A percentile compares a stretch with the other conserved stretches of the same genome.
Evolutionary conservation across 2,888 invertebrate genomes (phyloP).

Genomic region (Flexamia atlantica): DNA sequence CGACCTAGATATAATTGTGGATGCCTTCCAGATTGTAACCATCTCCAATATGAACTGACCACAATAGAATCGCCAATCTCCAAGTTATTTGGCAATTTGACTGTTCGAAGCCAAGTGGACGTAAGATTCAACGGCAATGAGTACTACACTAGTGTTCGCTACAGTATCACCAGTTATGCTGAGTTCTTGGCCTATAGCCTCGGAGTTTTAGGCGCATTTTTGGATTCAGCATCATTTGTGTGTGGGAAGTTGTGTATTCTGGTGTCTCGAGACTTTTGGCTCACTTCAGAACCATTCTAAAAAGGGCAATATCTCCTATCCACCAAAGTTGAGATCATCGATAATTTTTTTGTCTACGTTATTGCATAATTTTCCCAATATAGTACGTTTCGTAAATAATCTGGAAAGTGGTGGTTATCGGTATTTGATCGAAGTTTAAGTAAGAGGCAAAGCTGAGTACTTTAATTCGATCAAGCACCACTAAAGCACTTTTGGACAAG

Average conservation of each 20-base stretch:
- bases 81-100: background rate
- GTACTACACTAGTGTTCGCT: constrained; percentile 5
- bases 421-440: too few relatives aligned
- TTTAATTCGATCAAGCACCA: too few relatives aligned
- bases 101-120: background rate
- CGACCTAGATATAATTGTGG: background rate
- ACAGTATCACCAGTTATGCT: constrained; percentile 2
- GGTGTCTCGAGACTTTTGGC: background rate
- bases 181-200: constrained; percentile 21
- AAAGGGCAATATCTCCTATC: too few relatives aligned
- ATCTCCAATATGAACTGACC: background rate
- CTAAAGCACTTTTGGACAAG: too few relatives aligned
- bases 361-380: too few relatives aligned
- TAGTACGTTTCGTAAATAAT: too few relatives aligned
- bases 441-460: too few relatives aligned
- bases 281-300: too few relatives aligned
- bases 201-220: background rate
- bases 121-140: background rate
- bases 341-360: too few relatives aligned
- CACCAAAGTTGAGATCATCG: too few relatives aligned
- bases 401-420: too few relatives aligned
- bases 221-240: background rate
- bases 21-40: background rate
- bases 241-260: background rate
- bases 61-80: too few relatives aligned